Conservation (phyloP, 2,888 invertebrate species). For the Dynastes tityus region DNA sequence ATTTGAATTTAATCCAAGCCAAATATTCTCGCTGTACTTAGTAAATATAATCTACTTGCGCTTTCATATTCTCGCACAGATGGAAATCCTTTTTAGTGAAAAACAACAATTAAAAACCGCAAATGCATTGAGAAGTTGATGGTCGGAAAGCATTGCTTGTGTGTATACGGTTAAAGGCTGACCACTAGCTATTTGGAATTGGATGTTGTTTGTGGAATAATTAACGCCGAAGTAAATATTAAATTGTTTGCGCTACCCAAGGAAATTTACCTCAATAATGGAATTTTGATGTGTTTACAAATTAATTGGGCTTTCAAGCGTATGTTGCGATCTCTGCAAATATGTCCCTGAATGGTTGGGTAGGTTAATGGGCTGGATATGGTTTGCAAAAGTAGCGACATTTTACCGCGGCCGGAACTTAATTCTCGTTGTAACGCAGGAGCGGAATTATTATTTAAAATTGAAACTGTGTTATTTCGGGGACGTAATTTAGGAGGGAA, state of each 20-base stretch:
- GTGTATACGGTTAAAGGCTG: background rate
- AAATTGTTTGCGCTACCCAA: conserved; percentile 23
- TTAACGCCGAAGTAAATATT: conserved; percentile 27
- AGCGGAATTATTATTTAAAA: background rate
- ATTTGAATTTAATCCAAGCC: too few relatives aligned
- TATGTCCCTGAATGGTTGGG: conserved; percentile 11
- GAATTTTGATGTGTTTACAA: conserved; percentile 39
- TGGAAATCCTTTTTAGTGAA: too few relatives aligned
- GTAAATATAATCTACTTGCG: too few relatives aligned
- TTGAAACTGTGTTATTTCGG: background rate
- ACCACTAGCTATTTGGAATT: conserved; percentile 6
- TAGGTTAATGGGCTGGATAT: conserved; percentile 3
- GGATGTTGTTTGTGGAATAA: conserved; percentile 22
- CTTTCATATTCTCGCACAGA: too few relatives aligned
- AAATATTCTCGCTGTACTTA: too few relatives aligned
- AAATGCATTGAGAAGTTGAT: too few relatives aligned
- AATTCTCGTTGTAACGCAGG: background rate
- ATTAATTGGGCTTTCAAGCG: conserved; percentile 22
- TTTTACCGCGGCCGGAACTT: background rate
- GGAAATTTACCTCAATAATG: conserved; percentile 35
- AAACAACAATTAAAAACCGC: too few relatives aligned
- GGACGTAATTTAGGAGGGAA: background rate
- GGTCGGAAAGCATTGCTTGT: too few relatives aligned
- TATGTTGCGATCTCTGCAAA: conserved; percentile 9
- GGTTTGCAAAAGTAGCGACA: background rate